Conservation (phyloP, 2,888 invertebrate genomes). For the Thera obeliscata region DNA sequence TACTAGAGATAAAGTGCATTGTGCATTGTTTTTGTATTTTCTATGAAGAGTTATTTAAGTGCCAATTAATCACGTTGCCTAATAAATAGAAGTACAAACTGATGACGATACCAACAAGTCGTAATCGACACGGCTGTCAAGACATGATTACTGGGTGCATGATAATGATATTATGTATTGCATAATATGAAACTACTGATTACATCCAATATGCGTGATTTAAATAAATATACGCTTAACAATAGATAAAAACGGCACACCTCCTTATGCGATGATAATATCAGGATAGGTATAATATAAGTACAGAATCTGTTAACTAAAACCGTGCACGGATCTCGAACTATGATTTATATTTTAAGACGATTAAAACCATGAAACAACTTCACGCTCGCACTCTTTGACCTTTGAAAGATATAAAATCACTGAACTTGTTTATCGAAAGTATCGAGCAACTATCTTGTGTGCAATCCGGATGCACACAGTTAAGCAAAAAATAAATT, state of each 20-base stretch:
- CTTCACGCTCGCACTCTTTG: too few relatives aligned
- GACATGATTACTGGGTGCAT: neutral
- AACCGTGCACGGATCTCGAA: too few relatives aligned
- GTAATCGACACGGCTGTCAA: slow-evolving; percentile 5
- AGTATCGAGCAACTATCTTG: too few relatives aligned
- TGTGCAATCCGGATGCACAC: too few relatives aligned
- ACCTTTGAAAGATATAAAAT: too few relatives aligned
- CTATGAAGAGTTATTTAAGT: neutral
- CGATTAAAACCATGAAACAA: too few relatives aligned
- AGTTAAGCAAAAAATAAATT: too few relatives aligned
- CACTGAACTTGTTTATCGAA: too few relatives aligned
- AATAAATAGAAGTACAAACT: neutral
- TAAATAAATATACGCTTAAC: neutral
- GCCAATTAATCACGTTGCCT: neutral
- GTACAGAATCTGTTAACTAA: too few relatives aligned
- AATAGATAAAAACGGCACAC: slow-evolving; percentile 8
- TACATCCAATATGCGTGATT: slow-evolving; percentile 11
- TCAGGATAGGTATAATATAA: neutral
- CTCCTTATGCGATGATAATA: neutral
- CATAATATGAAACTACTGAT: slow-evolving; percentile 18
- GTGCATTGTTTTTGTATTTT: too few relatives aligned
- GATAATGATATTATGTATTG: slow-evolving; percentile 23
- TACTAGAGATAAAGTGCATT: too few relatives aligned
- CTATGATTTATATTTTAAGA: neutral
- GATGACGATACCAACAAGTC: slow-evolving; percentile 6